Percentiles rank a stretch among this genome's conserved stretches.
phyloP scores from a whole-genome alignment of 2,888 invertebrate species.

The Apotomis capreana region DNA sequence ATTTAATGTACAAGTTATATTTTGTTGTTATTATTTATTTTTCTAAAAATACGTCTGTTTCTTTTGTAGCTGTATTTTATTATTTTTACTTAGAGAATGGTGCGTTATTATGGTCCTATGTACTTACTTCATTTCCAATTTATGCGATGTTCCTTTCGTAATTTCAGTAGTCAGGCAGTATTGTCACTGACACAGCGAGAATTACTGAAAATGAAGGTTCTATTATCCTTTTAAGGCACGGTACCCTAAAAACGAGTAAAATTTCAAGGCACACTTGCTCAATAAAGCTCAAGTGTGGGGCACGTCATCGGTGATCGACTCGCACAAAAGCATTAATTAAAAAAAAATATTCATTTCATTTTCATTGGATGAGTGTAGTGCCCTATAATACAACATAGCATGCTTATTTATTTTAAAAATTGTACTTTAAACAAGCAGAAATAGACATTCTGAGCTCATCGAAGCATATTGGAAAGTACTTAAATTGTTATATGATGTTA shows the following conservation, averaged over 20 bases:
- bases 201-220: not conserved
- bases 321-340: slow-evolving; percentile 73
- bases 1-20: slow-evolving; percentile 61
- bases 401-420: not conserved
- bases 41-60: slow-evolving; percentile 62
- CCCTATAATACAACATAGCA: not conserved
- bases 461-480: not conserved
- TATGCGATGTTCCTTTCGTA: slow-evolving; percentile 23
- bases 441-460: too few species aligned
- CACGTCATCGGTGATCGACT: slow-evolving; percentile 54
- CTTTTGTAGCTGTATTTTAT: slow-evolving; percentile 64
- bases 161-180: slow-evolving; percentile 21
- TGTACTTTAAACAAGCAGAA: not conserved
- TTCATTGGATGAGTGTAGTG: slow-evolving; percentile 53
- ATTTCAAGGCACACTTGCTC: slow-evolving; percentile 64
- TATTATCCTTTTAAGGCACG: too few species aligned
- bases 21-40: slow-evolving; percentile 61
- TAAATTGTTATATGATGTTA: not conserved
- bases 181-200: slow-evolving; percentile 12
- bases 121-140: slow-evolving; percentile 33
- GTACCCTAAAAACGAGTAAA: not conserved
- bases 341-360: slow-evolving; percentile 57
- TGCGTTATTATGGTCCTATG: slow-evolving; percentile 32
- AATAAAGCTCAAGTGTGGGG: slow-evolving; percentile 70
- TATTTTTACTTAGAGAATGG: slow-evolving; percentile 46